Evolutionary conservation across 2,113 vertebrate species (phyloP), one percentile per base, ranked within the genome.

Genomic region (Psilopogon haemacephalus): DNA sequence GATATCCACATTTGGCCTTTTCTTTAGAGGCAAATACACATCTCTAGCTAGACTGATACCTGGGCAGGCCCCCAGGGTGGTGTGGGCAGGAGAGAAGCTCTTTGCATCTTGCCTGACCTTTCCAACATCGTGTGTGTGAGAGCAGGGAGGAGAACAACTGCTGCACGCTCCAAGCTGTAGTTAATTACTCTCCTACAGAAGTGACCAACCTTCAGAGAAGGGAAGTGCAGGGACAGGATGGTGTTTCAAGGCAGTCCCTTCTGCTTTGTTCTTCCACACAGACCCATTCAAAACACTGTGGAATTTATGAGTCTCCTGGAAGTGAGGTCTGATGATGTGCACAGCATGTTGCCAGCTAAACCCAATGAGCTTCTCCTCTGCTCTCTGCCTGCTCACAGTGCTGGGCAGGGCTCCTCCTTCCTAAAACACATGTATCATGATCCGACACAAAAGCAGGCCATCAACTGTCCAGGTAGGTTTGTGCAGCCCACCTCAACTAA

Each of bases 191-290:
- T 76, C 88, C 85, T 93, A 97, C 77, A 88, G 74, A 94, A 89
- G 81, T 90, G 82, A 94, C 92, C 90, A 92, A 32, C 68, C 65
- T 86, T 95, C 44, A 67, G 90, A 95, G 96, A 94, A 95, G 88
- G 59, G 79, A 96, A 97, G 67, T 10, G 38, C 70, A 75, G 83
- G 71, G 71, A 64, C 14, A 6, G 75, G 92, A 94, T 80, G 60
- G 58, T 95, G 67, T 84, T 93, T 90, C 88, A 88, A 96, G 74
- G 80, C 60, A 84, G 76, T 9, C 44, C 40, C 58, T 78, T 94
- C 84, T 77, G 59, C 96, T 97, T 97, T 97, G 93, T 96, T 97
- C 91, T 96, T 88, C 85, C 79, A 64, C 56, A 80, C 76, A 80
- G 82, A 8, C 69, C 18, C 44, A 68, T 92, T 95, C 72, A 48